Percentiles rank a stretch among this genome's conserved stretches.
These are phyloP conservation scores for Disparrhopalites patrizii DNA, from an alignment of 2,888 invertebrate species.

Conservation along the genomic window DNA sequence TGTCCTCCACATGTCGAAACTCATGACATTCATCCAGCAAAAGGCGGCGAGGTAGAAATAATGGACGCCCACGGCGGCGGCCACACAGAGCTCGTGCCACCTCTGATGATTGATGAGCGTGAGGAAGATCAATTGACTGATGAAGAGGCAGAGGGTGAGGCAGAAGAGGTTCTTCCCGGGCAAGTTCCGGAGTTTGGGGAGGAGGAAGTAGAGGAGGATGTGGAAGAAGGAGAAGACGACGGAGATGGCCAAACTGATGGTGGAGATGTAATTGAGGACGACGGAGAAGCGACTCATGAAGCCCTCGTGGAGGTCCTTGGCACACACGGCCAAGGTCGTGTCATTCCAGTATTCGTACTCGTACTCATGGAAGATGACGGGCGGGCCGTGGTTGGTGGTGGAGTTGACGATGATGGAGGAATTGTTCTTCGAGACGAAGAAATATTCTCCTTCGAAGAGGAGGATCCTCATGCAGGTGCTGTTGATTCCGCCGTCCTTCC, in stretches of 20 bases:
- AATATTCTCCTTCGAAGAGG: constrained; percentile 38
- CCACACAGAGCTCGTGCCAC: constrained; percentile 42
- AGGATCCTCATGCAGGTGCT: constrained; percentile 42
- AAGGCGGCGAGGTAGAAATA: constrained; percentile 53
- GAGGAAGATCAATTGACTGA: constrained; percentile 52
- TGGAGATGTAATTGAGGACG: constrained; percentile 49
- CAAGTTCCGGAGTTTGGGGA: constrained; percentile 51
- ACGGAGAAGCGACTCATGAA: constrained; percentile 42
- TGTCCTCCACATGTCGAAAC: constrained; percentile 54
- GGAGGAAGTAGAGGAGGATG: constrained; percentile 50
- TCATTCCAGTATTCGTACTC: constrained; percentile 47
- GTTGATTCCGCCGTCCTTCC: constrained; percentile 19
- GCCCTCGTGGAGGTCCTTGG: constrained; percentile 27
- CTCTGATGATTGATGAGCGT: constrained; percentile 37
- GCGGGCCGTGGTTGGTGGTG: constrained; percentile 5
- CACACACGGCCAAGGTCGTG: constrained; percentile 46
- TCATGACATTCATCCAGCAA: constrained; percentile 55
- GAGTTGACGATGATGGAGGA: constrained; percentile 44
- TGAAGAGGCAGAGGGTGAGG: constrained; percentile 51
- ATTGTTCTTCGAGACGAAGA: constrained; percentile 28
- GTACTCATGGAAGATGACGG: constrained; percentile 16
- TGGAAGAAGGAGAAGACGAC: constrained; percentile 50
- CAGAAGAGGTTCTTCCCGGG: constrained; percentile 53
- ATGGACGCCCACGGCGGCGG: constrained; percentile 51
- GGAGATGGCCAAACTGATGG: constrained; percentile 51